Evolutionary conservation across 2,113 vertebrate species (phyloP).

Genomic region (Scomber scombrus): DNA sequence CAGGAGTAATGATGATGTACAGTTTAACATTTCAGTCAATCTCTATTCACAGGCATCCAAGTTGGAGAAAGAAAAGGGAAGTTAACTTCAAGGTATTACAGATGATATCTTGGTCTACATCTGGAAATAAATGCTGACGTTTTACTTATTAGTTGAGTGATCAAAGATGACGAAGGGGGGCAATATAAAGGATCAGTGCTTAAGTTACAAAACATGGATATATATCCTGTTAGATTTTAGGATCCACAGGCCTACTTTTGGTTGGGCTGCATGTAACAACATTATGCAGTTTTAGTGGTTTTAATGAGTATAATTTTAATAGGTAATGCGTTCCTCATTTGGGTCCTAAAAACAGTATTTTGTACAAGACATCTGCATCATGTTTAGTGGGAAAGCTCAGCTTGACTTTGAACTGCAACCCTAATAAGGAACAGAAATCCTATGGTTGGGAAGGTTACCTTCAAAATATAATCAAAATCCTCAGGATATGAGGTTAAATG

Average conservation of each 20-base stretch:
- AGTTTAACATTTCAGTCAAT: constrained; percentile 76
- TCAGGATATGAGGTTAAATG: constrained; percentile 76
- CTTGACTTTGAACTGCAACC: constrained; percentile 54
- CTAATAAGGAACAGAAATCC: constrained; percentile 72
- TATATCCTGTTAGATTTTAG: constrained; percentile 19
- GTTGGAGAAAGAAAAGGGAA: constrained; percentile 5
- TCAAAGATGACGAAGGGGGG: constrained; percentile 36
- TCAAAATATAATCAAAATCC: constrained; percentile 66
- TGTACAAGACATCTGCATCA: constrained; percentile 41
- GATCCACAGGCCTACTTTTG: constrained; percentile 9
- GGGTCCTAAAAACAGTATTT: constrained; percentile 22
- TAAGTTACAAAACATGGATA: constrained; percentile 22
- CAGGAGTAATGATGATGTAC: constrained; percentile 75
- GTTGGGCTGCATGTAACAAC: constrained; percentile 14
- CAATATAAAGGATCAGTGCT: constrained; percentile 21
- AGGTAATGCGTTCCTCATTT: constrained; percentile 35
- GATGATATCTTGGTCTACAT: constrained; percentile 67
- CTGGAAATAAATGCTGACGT: constrained; percentile 63
- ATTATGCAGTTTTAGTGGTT: neutral
- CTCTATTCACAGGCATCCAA: constrained; percentile 56
- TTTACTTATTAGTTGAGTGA: constrained; percentile 49
- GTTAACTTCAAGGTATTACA: constrained; percentile 43
- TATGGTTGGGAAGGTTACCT: constrained; percentile 63
- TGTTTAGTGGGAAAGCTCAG: constrained; percentile 55
- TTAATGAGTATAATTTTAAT: constrained; percentile 34